These are phyloP conservation scores for Noctua janthe DNA, from an alignment of 2,888 invertebrate species.

Conservation along the genomic window DNA sequence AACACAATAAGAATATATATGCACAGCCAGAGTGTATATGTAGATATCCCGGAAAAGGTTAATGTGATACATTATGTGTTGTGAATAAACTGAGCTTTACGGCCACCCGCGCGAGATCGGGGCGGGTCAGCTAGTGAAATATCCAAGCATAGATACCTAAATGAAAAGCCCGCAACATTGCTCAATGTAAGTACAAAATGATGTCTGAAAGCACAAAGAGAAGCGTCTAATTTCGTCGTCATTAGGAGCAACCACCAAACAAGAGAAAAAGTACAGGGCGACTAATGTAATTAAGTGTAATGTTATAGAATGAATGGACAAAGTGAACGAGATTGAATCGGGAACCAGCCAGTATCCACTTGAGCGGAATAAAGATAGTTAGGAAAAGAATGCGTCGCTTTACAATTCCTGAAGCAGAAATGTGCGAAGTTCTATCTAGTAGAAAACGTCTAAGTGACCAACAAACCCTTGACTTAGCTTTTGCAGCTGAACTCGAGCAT, in stretches of 20 bases:
- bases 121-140: conserved; percentile 22
- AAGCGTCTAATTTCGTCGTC: conserved; percentile 34
- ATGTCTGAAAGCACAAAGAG: conserved; percentile 10
- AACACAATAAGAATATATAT: neutral
- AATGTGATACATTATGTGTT: neutral
- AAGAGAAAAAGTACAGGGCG: conserved; percentile 32
- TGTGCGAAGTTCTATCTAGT: conserved; percentile 45
- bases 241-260: conserved; percentile 31
- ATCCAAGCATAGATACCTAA: neutral
- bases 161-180: neutral
- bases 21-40: neutral
- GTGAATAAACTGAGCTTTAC: neutral
- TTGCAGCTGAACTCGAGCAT: conserved; percentile 43
- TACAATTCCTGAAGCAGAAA: conserved; percentile 49
- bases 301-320: conserved; percentile 37
- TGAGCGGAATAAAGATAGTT: conserved; percentile 54
- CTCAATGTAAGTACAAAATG: conserved; percentile 10
- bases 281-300: conserved; percentile 57
- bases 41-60: neutral
- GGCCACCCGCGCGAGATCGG: conserved; percentile 6
- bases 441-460: conserved; percentile 54
- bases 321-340: conserved; percentile 55
- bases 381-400: conserved; percentile 44
- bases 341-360: conserved; percentile 33
- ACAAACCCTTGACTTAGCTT: conserved; percentile 58